Conservation (phyloP, 2,113 vertebrate genomes). For the Pandion haliaetus region DNA sequence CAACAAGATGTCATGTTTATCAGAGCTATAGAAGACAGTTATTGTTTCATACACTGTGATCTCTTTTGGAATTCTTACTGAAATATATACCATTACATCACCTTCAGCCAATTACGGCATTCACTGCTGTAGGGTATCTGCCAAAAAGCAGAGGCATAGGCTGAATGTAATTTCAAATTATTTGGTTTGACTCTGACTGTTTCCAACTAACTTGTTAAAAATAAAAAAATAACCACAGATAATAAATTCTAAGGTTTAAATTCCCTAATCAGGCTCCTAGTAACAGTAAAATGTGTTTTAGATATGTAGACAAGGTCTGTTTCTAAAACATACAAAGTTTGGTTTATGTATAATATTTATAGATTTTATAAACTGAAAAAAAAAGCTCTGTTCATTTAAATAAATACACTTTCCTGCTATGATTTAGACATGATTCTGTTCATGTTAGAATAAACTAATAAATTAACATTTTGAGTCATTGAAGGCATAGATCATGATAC, state of each 20-base stretch:
- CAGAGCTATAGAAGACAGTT: conserved; percentile 4
- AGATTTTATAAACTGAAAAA: not conserved
- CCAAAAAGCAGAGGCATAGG: not conserved
- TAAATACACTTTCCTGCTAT: not conserved
- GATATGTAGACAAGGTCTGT: not conserved
- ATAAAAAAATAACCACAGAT: not conserved
- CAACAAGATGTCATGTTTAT: conserved; percentile 16
- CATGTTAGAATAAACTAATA: not conserved
- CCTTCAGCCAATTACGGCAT: not conserved
- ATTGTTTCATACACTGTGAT: conserved; percentile 5
- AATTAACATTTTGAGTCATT: not conserved
- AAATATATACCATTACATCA: conserved; percentile 48
- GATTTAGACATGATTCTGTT: not conserved
- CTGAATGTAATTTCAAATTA: not conserved
- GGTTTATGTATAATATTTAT: not conserved
- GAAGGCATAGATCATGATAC: not conserved
- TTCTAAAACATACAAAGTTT: not conserved
- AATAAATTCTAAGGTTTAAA: not conserved
- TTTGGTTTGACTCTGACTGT: not conserved
- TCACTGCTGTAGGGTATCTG: not conserved
- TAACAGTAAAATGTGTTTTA: not conserved
- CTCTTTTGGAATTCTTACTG: not conserved
- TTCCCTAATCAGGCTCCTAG: not conserved
- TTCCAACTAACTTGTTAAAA: not conserved
- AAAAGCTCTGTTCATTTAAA: not conserved